Conservation (phyloP, 2,888 invertebrate genomes). For the Pristionchus fissidentatus region DNA sequence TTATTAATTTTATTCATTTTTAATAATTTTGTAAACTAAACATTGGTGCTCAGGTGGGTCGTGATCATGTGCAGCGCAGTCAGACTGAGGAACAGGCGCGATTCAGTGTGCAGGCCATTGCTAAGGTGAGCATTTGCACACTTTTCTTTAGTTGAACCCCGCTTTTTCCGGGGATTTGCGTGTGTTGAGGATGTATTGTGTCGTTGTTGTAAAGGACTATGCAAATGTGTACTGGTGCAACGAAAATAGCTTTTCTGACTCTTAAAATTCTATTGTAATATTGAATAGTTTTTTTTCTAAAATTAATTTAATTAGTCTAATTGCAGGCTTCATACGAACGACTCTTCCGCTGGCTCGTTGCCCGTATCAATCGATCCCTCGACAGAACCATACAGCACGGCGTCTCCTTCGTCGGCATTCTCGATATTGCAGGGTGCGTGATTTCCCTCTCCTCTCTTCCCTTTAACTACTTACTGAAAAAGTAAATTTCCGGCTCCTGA, state of each 20-base stretch:
- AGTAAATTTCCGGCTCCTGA: no score
- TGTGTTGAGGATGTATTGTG: background rate
- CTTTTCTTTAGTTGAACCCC: background rate
- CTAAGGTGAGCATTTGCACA: slow-evolving; percentile 86
- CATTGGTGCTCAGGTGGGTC: slow-evolving; percentile 82
- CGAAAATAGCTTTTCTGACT: no score
- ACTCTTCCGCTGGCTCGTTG: slow-evolving; percentile 84
- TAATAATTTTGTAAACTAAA: background rate
- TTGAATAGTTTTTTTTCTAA: no score
- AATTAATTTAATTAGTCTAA: background rate
- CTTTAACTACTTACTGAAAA: no score
- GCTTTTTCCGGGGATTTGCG: no score
- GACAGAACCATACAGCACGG: slow-evolving; percentile 97
- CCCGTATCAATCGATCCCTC: slow-evolving; percentile 82
- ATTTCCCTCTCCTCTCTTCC: no score
- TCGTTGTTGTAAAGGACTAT: no score
- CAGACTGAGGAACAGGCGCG: slow-evolving; percentile 97
- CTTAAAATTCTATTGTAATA: no score
- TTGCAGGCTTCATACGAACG: slow-evolving; percentile 90
- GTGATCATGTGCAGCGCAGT: slow-evolving; percentile 96
- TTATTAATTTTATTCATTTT: background rate
- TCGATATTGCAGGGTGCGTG: slow-evolving; percentile 98
- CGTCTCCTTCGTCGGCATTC: slow-evolving; percentile 97
- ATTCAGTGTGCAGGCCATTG: slow-evolving; percentile 97
- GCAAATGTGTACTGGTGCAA: no score